Evolutionary conservation across 2,888 invertebrate genomes (phyloP).

Genomic region (Nomada hirtipes): DNA sequence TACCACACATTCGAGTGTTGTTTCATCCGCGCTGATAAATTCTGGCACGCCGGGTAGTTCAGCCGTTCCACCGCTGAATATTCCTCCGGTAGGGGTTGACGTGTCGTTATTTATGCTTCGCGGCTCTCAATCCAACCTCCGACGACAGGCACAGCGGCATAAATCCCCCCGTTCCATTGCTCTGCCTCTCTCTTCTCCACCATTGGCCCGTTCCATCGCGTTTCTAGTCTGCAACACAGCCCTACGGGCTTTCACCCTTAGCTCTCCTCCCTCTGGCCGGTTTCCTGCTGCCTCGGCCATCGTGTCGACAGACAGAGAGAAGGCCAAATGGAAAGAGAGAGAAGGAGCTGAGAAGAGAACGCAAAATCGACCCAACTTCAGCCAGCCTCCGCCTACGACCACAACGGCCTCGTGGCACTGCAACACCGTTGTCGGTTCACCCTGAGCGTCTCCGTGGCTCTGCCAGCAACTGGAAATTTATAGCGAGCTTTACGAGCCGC

Average conservation of each 20-base stretch:
- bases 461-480: slow-evolving; percentile 54
- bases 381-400: slow-evolving; percentile 67
- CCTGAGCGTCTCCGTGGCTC: slow-evolving; percentile 36
- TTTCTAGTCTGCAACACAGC: slow-evolving; percentile 45
- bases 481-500: slow-evolving; percentile 45
- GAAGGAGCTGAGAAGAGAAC: slow-evolving; percentile 62
- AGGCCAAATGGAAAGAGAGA: not conserved
- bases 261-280: slow-evolving; percentile 52
- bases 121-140: slow-evolving; percentile 74
- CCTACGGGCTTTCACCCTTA: slow-evolving; percentile 64
- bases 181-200: slow-evolving; percentile 22
- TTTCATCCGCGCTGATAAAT: slow-evolving; percentile 39
- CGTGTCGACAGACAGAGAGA: slow-evolving; percentile 33
- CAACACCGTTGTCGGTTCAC: slow-evolving; percentile 56
- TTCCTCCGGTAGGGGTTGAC: slow-evolving; percentile 64
- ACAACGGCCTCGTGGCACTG: slow-evolving; percentile 57
- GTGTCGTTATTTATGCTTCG: slow-evolving; percentile 78
- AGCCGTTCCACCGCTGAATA: slow-evolving; percentile 1
- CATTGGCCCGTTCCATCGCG: slow-evolving; percentile 53
- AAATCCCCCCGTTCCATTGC: slow-evolving; percentile 60
- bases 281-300: slow-evolving; percentile 49
- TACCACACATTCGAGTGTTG: slow-evolving; percentile 23
- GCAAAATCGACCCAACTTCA: slow-evolving; percentile 75
- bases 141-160: slow-evolving; percentile 71
- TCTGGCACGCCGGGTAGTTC: slow-evolving; percentile 23